Percentiles rank a stretch among this genome's conserved stretches.
These are phyloP conservation scores for Spermophilus dauricus DNA, from an alignment of 2,113 vertebrate species.

Conservation along the genomic window DNA sequence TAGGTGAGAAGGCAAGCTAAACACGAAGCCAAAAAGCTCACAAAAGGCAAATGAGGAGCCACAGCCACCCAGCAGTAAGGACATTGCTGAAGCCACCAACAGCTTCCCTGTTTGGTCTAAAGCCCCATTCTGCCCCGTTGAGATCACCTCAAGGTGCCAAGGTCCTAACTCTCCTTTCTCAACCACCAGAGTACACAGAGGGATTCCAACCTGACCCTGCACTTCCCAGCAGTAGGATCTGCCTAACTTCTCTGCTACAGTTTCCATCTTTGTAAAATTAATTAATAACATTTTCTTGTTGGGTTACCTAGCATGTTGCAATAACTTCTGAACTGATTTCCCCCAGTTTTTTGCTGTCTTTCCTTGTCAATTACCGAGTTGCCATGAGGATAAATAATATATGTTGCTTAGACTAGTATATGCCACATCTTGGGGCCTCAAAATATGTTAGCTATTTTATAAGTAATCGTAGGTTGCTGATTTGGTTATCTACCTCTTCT, in stretches of 20 bases:
- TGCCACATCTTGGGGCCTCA: neutral
- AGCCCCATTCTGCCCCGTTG: neutral
- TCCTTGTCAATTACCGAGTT: neutral
- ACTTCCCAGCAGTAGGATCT: neutral
- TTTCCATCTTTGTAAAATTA: neutral
- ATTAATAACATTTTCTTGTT: neutral
- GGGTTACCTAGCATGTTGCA: neutral
- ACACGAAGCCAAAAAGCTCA: neutral
- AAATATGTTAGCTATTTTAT: neutral
- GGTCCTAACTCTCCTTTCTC: neutral
- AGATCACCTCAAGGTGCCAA: neutral
- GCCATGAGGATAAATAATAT: neutral
- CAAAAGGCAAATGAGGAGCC: neutral
- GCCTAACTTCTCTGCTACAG: neutral
- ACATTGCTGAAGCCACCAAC: too few species aligned
- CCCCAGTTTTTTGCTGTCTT: neutral
- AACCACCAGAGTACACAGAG: neutral
- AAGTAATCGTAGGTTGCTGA: neutral
- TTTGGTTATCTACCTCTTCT: accelerated
- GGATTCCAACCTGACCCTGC: neutral
- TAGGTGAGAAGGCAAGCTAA: neutral
- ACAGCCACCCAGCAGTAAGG: neutral
- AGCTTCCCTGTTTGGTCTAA: neutral
- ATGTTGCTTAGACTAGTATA: neutral
- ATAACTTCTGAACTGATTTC: neutral